Evolutionary conservation across 2,888 invertebrate genomes (phyloP).

Genomic region (Aphidius colemani): DNA sequence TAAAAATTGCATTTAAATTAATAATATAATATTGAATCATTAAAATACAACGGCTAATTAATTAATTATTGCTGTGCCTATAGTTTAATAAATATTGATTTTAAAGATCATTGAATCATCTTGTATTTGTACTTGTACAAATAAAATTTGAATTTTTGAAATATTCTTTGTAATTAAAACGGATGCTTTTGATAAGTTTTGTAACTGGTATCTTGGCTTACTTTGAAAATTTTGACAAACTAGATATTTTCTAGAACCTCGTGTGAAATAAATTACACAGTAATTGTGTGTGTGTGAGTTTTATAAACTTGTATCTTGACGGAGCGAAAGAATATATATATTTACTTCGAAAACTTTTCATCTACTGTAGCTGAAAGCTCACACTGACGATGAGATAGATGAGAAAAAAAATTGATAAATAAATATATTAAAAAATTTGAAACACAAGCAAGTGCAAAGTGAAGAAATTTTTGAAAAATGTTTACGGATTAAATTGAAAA

Average conservation of each 20-base stretch:
- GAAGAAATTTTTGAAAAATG: slow-evolving; percentile 6
- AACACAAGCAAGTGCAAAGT: neutral
- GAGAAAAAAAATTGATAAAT: neutral
- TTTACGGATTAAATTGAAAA: slow-evolving; percentile 29
- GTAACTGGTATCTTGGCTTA: slow-evolving; percentile 7
- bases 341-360: neutral
- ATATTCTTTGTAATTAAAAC: too few relatives aligned
- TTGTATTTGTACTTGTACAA: too few relatives aligned
- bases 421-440: neutral
- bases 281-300: slow-evolving; percentile 16
- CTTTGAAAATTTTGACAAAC: slow-evolving; percentile 20
- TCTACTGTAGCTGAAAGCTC: slow-evolving; percentile 15
- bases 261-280: slow-evolving; percentile 19
- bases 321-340: too few relatives aligned
- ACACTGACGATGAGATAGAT: slow-evolving; percentile 17
- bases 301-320: slow-evolving; percentile 18
- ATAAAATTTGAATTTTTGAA: too few relatives aligned
- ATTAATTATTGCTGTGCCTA: too few relatives aligned
- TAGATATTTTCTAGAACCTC: slow-evolving; percentile 17
- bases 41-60: too few relatives aligned
- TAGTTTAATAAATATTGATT: too few relatives aligned
- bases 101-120: too few relatives aligned
- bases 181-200: too few relatives aligned
- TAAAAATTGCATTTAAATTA: too few relatives aligned
- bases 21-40: too few relatives aligned